Base-by-base conservation (phyloP, 2,113 vertebrate species). In the Pachypanchax playfairii region DNA sequence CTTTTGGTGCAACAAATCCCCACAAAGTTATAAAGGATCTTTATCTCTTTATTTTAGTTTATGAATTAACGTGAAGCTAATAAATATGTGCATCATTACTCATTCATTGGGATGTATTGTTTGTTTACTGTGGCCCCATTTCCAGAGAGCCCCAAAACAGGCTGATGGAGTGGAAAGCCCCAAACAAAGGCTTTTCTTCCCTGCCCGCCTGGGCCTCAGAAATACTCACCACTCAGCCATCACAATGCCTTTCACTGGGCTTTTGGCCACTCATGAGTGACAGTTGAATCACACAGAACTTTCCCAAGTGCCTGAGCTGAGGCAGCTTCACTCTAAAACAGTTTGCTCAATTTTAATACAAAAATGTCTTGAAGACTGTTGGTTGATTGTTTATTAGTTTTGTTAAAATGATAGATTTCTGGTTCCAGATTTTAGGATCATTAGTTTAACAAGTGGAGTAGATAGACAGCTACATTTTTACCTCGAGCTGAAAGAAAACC, bases 261-360 rank as follows among this genome's bases (percentile, higher is more conserved):
- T 89, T 93, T 89, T 85, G 91, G 77, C 89, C 88, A 66, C 86
- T 84, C 87, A 83, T 94, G 95, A 97, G 89, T 96, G 95, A 96
- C 96, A 96, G 95, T 88, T 98, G 93, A 96, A 97, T 96, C 88
- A 82, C 86, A 68, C 64, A 47, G 70, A 87, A 86, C 85, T 89
- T 92, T 91, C 90, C 88, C 92, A 92, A 94, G 92, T 92, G 90
- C 85, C 88, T 88, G 73, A 85, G 79, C 68, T 3, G 33, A 47
- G 73, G 35, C 59, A 54, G 73, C 26, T 79, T 17, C 86, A 86
- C 86, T 88, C 63, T 73, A 77, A 82, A 86, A 78, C 68, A 9
- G 17, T 1, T 29, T 15, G 35, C 4, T n/a, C 26, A 43, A 54
- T n/a, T 51, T 3, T 21, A 43, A 47, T 6, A 13, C 14, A 33